A percentile compares a stretch with the other conserved stretches of the same genome.
These are phyloP conservation scores for Bimastos eiseni DNA, from an alignment of 2,888 invertebrate genomes.

Conservation along the genomic window DNA sequence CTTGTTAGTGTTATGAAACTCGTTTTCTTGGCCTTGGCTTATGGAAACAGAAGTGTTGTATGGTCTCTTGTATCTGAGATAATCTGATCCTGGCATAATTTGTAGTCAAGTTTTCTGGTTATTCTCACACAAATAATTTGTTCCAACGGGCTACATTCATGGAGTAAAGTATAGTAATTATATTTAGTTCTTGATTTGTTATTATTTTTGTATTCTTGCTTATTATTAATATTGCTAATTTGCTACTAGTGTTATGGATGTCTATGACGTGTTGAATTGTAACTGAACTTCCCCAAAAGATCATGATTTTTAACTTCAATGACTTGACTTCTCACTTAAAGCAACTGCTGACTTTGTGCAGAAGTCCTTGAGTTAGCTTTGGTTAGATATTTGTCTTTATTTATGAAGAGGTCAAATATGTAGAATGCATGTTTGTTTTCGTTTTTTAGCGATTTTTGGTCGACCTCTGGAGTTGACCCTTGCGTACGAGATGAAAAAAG, in stretches of 20 bases:
- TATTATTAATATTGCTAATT: no score
- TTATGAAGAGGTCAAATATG: no score
- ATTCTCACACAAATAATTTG: background rate
- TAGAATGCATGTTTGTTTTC: background rate
- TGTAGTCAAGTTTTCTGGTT: background rate
- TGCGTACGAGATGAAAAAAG: constrained; percentile 48
- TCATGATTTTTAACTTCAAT: no score
- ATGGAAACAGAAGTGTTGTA: background rate
- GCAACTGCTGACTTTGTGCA: no score
- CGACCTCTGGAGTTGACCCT: constrained; percentile 55
- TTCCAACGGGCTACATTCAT: background rate
- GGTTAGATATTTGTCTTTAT: no score
- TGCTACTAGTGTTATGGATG: no score
- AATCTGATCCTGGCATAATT: background rate
- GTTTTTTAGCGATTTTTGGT: constrained; percentile 59
- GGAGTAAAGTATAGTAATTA: background rate
- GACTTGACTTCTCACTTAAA: no score
- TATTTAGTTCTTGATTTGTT: no score
- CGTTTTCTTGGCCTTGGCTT: background rate
- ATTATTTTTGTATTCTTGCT: no score
- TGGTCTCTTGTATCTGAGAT: background rate
- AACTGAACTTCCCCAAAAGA: no score
- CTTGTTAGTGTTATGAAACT: background rate
- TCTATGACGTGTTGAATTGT: no score
- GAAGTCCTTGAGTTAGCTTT: no score